Conservation (phyloP, 2,113 vertebrate species). For the Sylvilagus bachmani region DNA sequence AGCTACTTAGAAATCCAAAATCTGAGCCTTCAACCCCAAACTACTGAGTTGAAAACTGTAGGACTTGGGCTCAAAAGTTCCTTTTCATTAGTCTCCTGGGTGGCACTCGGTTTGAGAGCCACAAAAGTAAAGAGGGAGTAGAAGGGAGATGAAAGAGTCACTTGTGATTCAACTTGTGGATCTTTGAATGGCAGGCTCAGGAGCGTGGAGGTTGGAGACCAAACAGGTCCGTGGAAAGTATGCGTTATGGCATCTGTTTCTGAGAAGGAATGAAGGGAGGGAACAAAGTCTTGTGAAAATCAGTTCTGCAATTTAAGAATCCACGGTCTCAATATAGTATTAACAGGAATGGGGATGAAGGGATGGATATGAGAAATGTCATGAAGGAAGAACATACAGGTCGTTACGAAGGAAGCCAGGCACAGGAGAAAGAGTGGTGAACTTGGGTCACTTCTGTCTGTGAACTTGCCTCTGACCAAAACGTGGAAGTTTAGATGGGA, state of each 20-base stretch:
- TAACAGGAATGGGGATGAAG: background rate
- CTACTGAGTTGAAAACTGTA: background rate
- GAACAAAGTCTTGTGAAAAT: background rate
- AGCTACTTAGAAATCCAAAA: background rate
- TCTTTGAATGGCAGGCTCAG: background rate
- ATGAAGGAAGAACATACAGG: background rate
- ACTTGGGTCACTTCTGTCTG: background rate
- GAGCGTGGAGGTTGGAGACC: background rate
- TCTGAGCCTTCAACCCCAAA: background rate
- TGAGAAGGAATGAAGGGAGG: background rate
- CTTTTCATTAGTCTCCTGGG: background rate
- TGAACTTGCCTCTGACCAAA: background rate
- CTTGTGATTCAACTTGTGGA: background rate
- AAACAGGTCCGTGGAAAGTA: background rate
- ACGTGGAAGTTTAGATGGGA: background rate
- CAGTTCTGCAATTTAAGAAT: background rate
- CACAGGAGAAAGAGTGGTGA: background rate
- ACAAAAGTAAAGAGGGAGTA: background rate
- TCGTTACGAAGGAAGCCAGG: background rate
- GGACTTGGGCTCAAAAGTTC: background rate
- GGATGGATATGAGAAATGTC: background rate
- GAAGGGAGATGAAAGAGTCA: background rate
- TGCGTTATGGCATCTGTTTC: background rate
- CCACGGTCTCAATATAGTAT: background rate
- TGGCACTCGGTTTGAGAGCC: background rate